Evolutionary conservation across 1,140 invertebrate species (phyloP), one percentile per base, ranked within the genome.

Genomic region (Bombus superbus): DNA sequence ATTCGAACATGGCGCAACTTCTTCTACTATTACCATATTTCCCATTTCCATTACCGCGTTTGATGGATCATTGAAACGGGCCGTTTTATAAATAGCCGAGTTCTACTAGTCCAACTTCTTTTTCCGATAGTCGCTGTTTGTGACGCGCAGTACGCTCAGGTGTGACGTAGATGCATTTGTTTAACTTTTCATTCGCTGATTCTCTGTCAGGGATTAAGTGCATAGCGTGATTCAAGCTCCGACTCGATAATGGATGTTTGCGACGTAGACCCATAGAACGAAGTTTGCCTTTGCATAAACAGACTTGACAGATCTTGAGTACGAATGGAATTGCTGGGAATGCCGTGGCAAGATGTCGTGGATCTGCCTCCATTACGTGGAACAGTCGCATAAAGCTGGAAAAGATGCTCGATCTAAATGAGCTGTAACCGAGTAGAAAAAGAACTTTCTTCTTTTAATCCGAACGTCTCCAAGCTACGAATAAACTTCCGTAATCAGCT

Each of bases 211-310:
- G 57, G 25, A 32, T 38, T 78, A 78, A 78, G 75, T 78, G 57
- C 57, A 78, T 76, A 76, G 25, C 53, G 53, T 59, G 53, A 62
- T 78, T 64, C 75, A n/a, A 64, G 28, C 75, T 22, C 3, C 57
- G 28, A n/a, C 15, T 42, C 75, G 57, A 62, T 78, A 62, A 78
- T 78, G 75, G 75, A 64, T 78, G 75, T 78, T n/a, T 42, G 57
- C 57, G 25, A 10, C 25, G 59, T 64, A 64, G 38, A 64, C n/a
- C 28, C 38, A 40, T 78, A 64, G 75, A 64, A 78, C 8, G 57
- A 78, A 64, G 15, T 57, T 76, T 13, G 57, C 32, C 75, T 78
- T 22, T n/a, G 75, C 75, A 42, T 64, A 78, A 78, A 64, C 40
- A 78, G 38, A 11, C 11, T 42, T 32, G 42, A 4, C 25, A 40